phyloP scores from a whole-genome alignment of 2,888 invertebrate species.

The Rhodophaea formosa region DNA sequence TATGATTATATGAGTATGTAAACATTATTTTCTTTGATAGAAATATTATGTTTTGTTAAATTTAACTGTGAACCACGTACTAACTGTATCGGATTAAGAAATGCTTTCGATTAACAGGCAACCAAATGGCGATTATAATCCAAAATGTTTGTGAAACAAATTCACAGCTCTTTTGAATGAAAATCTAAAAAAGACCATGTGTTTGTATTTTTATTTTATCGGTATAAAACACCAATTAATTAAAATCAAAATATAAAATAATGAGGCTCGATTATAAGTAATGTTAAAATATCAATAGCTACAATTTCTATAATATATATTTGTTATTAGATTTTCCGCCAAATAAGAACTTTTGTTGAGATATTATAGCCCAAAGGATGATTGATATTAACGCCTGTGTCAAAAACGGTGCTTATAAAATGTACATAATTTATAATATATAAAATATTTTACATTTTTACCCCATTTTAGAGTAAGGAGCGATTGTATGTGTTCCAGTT shows the following conservation, averaged over 20 bases:
- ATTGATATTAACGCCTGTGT: slow-evolving; percentile 62
- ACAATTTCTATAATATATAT: no score
- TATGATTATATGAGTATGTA: slow-evolving; percentile 50
- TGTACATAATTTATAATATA: slow-evolving; percentile 58
- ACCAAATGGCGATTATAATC: slow-evolving; percentile 17
- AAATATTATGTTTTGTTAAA: slow-evolving; percentile 48
- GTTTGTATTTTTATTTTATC: neutral
- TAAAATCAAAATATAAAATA: no score
- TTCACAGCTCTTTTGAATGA: neutral
- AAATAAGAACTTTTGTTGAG: neutral
- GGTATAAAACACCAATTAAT: no score
- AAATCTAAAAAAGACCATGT: neutral
- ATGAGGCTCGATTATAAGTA: no score
- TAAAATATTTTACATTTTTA: slow-evolving; percentile 50
- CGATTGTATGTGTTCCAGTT: slow-evolving; percentile 38
- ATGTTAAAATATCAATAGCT: no score
- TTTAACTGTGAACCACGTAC: slow-evolving; percentile 59
- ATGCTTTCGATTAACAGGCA: slow-evolving; percentile 49
- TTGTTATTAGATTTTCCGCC: no score
- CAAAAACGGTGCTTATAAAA: slow-evolving; percentile 71
- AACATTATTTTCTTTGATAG: slow-evolving; percentile 51
- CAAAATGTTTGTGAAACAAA: slow-evolving; percentile 24
- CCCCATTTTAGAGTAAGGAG: slow-evolving; percentile 57
- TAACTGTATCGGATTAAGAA: slow-evolving; percentile 49
- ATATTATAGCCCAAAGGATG: slow-evolving; percentile 7